Evolutionary conservation across 2,113 vertebrate species (phyloP).

Genomic region (Phalacrocorax pelagicus): DNA sequence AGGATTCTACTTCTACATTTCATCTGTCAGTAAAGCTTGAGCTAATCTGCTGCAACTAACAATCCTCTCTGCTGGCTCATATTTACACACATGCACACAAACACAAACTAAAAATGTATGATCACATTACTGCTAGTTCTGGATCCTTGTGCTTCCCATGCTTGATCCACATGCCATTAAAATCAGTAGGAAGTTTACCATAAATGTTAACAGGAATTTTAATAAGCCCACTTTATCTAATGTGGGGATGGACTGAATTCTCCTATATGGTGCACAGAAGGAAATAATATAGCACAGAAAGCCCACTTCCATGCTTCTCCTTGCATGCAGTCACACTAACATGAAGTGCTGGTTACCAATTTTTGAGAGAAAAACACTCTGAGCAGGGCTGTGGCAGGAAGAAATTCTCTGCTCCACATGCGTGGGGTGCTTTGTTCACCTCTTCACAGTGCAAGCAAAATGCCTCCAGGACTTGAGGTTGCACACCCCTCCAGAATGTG

Average conservation of each 20-base stretch:
- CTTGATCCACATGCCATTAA: not conserved
- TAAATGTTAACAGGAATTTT: not conserved
- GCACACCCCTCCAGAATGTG: not conserved
- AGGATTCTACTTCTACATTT: constrained; percentile 22
- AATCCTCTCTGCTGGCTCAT: not conserved
- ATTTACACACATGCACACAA: not conserved
- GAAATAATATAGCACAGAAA: not conserved
- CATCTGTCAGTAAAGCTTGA: not conserved
- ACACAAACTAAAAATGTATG: not conserved
- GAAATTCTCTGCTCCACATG: not conserved
- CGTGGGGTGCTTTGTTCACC: not conserved
- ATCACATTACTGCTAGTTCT: not conserved
- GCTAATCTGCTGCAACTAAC: not conserved
- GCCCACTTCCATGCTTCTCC: not conserved
- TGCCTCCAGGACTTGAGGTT: not conserved
- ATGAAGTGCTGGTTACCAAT: not conserved
- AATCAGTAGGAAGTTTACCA: not conserved
- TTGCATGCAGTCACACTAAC: not conserved
- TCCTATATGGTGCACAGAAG: not conserved
- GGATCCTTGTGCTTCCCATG: not conserved
- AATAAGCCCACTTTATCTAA: not conserved
- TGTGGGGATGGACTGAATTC: not conserved
- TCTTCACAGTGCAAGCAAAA: not conserved
- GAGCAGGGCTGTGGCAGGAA: not conserved
- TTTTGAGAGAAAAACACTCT: not conserved